Conservation (phyloP, 2,888 invertebrate genomes). For the Campopleginae sp. region DNA sequence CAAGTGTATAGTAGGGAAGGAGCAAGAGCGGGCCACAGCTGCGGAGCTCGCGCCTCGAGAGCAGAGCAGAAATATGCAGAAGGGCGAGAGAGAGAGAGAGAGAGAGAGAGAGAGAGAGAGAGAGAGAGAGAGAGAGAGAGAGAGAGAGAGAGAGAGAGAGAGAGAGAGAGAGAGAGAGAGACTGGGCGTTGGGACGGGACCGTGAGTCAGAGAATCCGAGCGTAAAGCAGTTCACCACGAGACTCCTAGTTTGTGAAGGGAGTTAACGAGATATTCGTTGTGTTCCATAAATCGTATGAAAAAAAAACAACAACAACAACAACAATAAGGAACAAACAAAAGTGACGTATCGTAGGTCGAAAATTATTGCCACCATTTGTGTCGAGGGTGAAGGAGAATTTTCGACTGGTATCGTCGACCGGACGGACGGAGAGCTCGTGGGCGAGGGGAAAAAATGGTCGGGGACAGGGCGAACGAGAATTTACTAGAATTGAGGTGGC, state of each 20-base stretch:
- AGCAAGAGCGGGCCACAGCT: constrained; percentile 29
- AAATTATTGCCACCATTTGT: constrained; percentile 49
- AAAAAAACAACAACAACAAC: neutral
- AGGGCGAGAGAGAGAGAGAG: neutral
- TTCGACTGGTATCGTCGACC: neutral
- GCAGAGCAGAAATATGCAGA: neutral
- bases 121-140: neutral
- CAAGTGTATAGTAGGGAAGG: constrained; percentile 47
- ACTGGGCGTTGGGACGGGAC: constrained; percentile 11
- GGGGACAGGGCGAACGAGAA: constrained; percentile 49
- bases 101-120: neutral
- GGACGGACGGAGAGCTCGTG: constrained; percentile 23
- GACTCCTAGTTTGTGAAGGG: constrained; percentile 13
- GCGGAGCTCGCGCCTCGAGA: constrained; percentile 28
- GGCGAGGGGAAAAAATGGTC: constrained; percentile 36
- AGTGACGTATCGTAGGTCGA: constrained; percentile 24
- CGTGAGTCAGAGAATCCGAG: constrained; percentile 32
- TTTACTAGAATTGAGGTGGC: constrained; percentile 65
- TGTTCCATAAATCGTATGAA: constrained; percentile 45
- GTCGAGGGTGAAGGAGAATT: neutral
- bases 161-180: neutral
- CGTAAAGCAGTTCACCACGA: constrained; percentile 16
- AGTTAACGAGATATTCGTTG: constrained; percentile 33
- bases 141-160: neutral
- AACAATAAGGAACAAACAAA: neutral